Base-by-base conservation (phyloP, 2,888 invertebrate genomes). In the Phengaris alcon region DNA sequence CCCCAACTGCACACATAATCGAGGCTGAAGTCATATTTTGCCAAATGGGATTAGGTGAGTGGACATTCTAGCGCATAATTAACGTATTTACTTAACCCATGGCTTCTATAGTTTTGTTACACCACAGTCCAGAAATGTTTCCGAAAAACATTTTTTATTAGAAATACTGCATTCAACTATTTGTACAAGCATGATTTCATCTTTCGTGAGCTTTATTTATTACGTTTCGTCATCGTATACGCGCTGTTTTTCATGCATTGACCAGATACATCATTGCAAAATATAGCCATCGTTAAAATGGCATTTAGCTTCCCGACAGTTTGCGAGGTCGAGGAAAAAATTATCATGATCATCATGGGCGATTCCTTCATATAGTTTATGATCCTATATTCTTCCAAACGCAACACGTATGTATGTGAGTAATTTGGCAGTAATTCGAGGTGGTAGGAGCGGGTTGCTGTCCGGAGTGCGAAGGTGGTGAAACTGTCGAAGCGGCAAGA, bases 21-120 rank as follows among this genome's bases (percentile, higher is more conserved):
- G 95, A 95, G 82, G 95, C 96, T 68, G 96, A 96, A 83, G 95
- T 95, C 80, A 95, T 96, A 83, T 96, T 96, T 91, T 94, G 95
- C 86, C 95, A 95, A 87, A 95, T 96, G 94, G 96, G 96, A 82
- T 90, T 96, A 74, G 96, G 96, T 96, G 85, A 95, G 91, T 77
- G 6, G 70, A 75, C 64, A 74, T 51, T 55, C 9, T 68, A 22
- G 74, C 51, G 5, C 52, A 54, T 54, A 12, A 22, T 35, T 54
- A 68, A 57, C 35, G 59, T 54, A 74, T 74, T 44, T 44, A 3
- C n/a, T 68, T 15, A 55, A n/a, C 68, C 35, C 10, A 12, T 48
- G 52, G n/a, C 57, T 73, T 72, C 68, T 52, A 9, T 46, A 35
- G 35, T 35, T 35, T 35, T 35, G 74, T 76, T 77, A 77, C 78